Percentiles rank a stretch among this genome's conserved stretches.
These are phyloP conservation scores for Vanessa atalanta DNA, from an alignment of 1,140 invertebrate species.

Conservation along the genomic window DNA sequence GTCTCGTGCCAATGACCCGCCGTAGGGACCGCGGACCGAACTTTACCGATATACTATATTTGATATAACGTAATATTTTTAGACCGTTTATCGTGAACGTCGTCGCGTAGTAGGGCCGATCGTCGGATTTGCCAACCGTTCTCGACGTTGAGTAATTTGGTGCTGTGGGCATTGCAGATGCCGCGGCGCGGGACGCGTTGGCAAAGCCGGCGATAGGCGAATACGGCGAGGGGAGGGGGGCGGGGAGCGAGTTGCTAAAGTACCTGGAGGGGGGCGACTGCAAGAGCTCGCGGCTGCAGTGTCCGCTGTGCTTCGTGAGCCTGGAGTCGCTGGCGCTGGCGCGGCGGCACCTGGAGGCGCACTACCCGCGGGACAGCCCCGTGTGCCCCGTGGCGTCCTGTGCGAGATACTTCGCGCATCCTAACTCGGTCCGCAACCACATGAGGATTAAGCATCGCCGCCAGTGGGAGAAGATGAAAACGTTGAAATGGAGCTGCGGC, in stretches of 20 bases:
- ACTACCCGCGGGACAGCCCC: constrained; percentile 90
- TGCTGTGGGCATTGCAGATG: constrained; percentile 79
- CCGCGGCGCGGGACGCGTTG: constrained; percentile 68
- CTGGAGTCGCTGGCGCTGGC: constrained; percentile 84
- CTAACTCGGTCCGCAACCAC: constrained; percentile 91
- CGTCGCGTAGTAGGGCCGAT: constrained; percentile 40
- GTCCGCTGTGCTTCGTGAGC: constrained; percentile 85
- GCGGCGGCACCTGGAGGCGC: constrained; percentile 87
- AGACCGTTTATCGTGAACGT: constrained; percentile 57
- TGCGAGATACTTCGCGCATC: constrained; percentile 87
- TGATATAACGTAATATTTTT: constrained; percentile 63
- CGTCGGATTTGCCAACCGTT: constrained; percentile 66
- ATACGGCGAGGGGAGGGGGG: constrained; percentile 47
- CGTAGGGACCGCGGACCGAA: constrained; percentile 32
- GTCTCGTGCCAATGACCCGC: constrained; percentile 23
- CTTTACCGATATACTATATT: constrained; percentile 52
- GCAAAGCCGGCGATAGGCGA: constrained; percentile 67
- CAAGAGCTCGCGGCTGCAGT: constrained; percentile 75
- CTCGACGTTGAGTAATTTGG: constrained; percentile 61
- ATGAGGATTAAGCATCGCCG: constrained; percentile 90
- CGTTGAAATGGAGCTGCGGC: constrained; percentile 87
- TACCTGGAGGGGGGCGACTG: constrained; percentile 48
- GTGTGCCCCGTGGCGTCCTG: constrained; percentile 88
- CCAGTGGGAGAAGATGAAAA: constrained; percentile 91
- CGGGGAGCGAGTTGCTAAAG: constrained; percentile 50